Evolutionary conservation across 2,113 vertebrate species (phyloP).

Genomic region (Rhagologus leucostigma): DNA sequence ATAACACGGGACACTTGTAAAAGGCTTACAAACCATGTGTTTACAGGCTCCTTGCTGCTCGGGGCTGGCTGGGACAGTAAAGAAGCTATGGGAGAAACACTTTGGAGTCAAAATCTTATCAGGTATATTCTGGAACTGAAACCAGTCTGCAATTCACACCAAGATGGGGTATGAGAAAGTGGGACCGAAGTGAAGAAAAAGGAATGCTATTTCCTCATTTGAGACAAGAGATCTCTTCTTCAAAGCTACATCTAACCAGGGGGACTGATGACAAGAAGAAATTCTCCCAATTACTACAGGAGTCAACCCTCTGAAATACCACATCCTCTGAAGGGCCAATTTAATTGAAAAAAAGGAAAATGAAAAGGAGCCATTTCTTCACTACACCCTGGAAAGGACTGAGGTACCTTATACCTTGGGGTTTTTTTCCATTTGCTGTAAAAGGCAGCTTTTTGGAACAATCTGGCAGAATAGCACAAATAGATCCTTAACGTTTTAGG

Average conservation of each 20-base stretch:
- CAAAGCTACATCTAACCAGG: background rate
- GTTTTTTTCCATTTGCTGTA: background rate
- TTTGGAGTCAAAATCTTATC: background rate
- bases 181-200: background rate
- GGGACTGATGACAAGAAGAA: background rate
- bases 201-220: background rate
- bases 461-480: background rate
- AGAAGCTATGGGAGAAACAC: background rate
- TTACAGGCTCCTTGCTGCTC: conserved; percentile 20
- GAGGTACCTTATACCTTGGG: background rate
- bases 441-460: background rate
- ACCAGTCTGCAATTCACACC: background rate
- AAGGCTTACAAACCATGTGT: conserved; percentile 39
- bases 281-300: background rate
- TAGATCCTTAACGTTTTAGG: background rate
- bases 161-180: background rate
- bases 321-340: background rate
- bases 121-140: background rate
- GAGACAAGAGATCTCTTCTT: background rate
- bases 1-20: conserved; percentile 32
- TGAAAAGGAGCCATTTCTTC: background rate
- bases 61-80: conserved; percentile 9
- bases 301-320: background rate
- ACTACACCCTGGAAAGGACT: background rate
- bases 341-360: background rate